Evolutionary conservation across 92 coral and sea anemone genomes (phyloP).

Genomic region (Nematostella vectensis): DNA sequence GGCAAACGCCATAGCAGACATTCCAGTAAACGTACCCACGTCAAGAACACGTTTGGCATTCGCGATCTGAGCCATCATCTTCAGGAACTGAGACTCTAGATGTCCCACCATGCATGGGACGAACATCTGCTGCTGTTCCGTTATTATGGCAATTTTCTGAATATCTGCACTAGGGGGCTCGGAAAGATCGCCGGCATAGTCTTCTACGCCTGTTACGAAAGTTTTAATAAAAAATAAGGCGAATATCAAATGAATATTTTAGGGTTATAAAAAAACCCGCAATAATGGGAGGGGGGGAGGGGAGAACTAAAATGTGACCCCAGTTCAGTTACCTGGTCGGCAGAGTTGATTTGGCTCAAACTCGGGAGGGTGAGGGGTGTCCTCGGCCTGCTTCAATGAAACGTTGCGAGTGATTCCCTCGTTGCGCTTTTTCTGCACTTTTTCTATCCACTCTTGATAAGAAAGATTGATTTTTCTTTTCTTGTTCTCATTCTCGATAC

Average conservation of each 20-base stretch:
- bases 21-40: conserved; percentile 48
- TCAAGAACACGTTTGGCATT: conserved; percentile 38
- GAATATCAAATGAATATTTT: no score
- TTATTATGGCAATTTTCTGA: conserved; percentile 32
- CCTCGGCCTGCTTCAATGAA: no score
- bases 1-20: conserved; percentile 56
- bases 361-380: no score
- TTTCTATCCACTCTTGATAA: conserved; percentile 36
- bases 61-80: conserved; percentile 38
- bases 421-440: conserved; percentile 13
- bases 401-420: background rate
- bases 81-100: conserved; percentile 41
- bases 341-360: no score
- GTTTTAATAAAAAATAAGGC: no score
- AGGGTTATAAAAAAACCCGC: no score
- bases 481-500: background rate
- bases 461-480: background rate
- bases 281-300: no score
- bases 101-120: conserved; percentile 48
- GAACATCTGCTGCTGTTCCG: conserved; percentile 30
- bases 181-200: conserved; percentile 23
- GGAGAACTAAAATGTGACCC: no score
- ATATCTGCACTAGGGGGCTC: conserved; percentile 32
- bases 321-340: no score
- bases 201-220: conserved; percentile 45